phyloP scores from a whole-genome alignment of 2,888 invertebrate species.

The Drosophila paramelanica region DNA sequence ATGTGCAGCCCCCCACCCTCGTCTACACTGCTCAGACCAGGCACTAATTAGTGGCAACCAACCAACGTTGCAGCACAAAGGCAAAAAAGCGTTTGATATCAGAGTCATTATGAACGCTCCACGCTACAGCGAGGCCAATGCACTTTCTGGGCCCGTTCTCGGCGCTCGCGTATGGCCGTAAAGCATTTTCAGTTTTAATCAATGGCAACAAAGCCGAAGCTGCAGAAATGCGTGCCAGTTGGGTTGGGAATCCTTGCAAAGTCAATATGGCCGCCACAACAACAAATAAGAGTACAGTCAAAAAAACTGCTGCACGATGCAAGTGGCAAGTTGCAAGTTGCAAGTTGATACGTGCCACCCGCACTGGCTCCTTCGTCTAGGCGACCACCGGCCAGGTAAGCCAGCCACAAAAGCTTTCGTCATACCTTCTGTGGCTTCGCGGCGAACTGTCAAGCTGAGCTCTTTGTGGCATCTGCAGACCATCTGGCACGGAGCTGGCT shows the following conservation, averaged over 20 bases:
- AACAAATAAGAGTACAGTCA: background rate
- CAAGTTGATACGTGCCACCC: conserved; percentile 54
- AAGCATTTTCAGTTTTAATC: conserved; percentile 56
- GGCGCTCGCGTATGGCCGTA: background rate
- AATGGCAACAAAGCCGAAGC: conserved; percentile 38
- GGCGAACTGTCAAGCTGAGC: conserved; percentile 1
- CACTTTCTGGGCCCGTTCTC: conserved; percentile 40
- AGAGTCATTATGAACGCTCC: conserved; percentile 32
- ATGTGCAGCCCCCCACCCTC: conserved; percentile 28
- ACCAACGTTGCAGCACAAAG: conserved; percentile 48
- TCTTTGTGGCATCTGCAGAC: conserved; percentile 3
- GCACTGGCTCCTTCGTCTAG: conserved; percentile 27
- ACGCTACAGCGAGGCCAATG: conserved; percentile 61
- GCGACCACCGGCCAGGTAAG: conserved; percentile 33
- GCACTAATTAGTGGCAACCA: conserved; percentile 68
- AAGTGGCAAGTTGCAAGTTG: conserved; percentile 35
- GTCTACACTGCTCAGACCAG: background rate
- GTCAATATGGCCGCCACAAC: conserved; percentile 30
- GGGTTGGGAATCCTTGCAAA: conserved; percentile 59
- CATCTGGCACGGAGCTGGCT: conserved; percentile 10
- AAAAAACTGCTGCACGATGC: conserved; percentile 52
- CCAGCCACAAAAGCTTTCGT: conserved; percentile 44
- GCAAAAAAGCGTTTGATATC: conserved; percentile 55
- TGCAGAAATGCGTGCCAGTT: conserved; percentile 33
- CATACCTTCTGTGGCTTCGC: conserved; percentile 56